Evolutionary conservation across 1,140 invertebrate species (phyloP).

Genomic region (Caenorhabditis elegans): DNA sequence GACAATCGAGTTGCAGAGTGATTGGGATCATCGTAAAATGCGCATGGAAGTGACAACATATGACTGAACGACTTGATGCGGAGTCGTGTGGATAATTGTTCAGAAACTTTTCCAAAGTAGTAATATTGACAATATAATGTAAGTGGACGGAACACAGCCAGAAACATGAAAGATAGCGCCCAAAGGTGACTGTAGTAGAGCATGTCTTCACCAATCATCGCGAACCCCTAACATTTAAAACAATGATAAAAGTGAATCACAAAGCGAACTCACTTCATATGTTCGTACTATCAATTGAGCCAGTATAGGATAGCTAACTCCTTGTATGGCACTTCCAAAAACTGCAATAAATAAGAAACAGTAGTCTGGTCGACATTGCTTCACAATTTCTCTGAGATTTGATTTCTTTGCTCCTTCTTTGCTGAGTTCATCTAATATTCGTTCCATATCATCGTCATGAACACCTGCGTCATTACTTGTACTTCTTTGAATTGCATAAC

Average conservation of each 20-base stretch:
- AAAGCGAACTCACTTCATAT: conserved; percentile 33
- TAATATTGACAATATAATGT: conserved; percentile 47
- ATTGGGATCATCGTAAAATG: conserved; percentile 69
- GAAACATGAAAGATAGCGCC: conserved; percentile 55
- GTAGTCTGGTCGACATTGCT: conserved; percentile 49
- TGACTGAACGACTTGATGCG: conserved; percentile 67
- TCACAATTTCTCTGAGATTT: conserved; percentile 44
- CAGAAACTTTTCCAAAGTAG: conserved; percentile 66
- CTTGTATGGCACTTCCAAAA: conserved; percentile 45
- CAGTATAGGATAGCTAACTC: conserved; percentile 50
- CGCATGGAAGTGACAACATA: conserved; percentile 69
- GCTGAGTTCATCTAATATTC: conserved; percentile 36
- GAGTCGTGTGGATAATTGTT: conserved; percentile 68
- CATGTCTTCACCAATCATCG: conserved; percentile 25
- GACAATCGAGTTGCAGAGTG: conserved; percentile 69
- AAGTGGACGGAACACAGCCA: conserved; percentile 33
- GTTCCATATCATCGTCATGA: neutral
- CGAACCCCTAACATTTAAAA: conserved; percentile 49
- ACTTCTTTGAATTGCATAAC: neutral
- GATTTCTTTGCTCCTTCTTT: conserved; percentile 43
- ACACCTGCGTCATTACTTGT: neutral
- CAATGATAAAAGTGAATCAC: neutral
- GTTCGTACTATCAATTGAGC: conserved; percentile 52
- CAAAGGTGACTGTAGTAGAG: conserved; percentile 53
- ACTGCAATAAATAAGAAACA: conserved; percentile 35